phyloP scores from a whole-genome alignment of 2,797 vertebrate species.

The Enteromius treurensis region DNA sequence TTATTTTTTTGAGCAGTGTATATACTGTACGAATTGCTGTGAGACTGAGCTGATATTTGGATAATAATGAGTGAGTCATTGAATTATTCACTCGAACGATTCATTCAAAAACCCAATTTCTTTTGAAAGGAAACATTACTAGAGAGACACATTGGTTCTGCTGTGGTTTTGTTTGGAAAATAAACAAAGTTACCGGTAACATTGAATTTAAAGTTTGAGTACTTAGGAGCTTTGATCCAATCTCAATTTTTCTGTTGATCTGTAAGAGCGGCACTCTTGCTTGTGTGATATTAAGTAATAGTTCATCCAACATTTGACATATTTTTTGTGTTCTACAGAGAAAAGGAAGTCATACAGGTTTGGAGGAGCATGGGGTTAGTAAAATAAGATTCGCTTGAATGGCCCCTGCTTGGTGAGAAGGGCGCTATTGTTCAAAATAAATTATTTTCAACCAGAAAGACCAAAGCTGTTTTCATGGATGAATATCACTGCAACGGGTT shows the following conservation, averaged over 20 bases:
- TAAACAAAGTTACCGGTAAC: not conserved
- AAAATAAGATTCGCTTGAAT: not conserved
- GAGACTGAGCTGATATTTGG: not conserved
- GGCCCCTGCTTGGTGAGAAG: not conserved
- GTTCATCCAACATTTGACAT: not conserved
- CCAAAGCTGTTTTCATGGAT: constrained; percentile 15
- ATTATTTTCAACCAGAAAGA: not conserved
- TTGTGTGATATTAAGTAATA: not conserved
- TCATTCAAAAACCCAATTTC: not conserved
- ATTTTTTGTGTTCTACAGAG: not conserved
- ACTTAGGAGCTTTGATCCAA: not conserved
- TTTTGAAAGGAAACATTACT: not conserved
- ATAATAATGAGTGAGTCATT: not conserved
- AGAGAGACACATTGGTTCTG: not conserved
- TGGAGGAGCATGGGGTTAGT: not conserved
- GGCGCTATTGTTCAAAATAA: constrained; percentile 27
- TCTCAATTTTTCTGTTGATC: not conserved
- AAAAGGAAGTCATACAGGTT: not conserved
- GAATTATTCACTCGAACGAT: not conserved
- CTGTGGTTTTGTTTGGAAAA: not conserved
- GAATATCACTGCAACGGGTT: not conserved
- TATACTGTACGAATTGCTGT: no score
- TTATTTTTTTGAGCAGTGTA: no score
- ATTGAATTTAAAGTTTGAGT: not conserved
- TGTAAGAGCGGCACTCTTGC: not conserved